Base-by-base conservation (phyloP, 2,113 vertebrate species). In the Ancistrus triradiatus region DNA sequence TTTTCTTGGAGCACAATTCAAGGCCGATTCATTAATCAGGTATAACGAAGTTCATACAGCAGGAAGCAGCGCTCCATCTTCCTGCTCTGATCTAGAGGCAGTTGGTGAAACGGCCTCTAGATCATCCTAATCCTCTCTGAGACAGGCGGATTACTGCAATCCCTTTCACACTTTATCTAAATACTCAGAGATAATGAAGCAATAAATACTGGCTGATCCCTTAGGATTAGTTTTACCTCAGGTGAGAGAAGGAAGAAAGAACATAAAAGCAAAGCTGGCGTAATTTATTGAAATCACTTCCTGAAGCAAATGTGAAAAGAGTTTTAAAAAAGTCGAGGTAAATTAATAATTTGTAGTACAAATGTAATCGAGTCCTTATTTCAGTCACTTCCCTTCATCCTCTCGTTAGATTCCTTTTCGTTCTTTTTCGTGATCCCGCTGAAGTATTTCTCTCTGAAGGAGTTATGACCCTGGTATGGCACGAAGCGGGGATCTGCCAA, bases 371-470 rank as follows among this genome's bases (percentile, higher is more conserved):
- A 53, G 61, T 1, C 3, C 2, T 31, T 22, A 4, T 8, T 37
- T 59, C 31, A 1, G 33, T 52, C 24, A 33, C 47, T 62, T 35
- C 31, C 28, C 38, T 62, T 19, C 33, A 7, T 17, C 60, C 85
- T 84, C 67, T 82, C 81, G 63, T 92, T 92, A 70, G 90, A 90
- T 40, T 87, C n/a, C n/a, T n/a, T 95, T 57, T 80, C 77, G 61
- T 85, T 83, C 77, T 89, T 92, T 82, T 99, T 98, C 66, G 90
- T 95, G 42, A 95, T 78, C 40, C 94, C 95, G 66, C 95, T 93
- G 81, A 99, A 99, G 77, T 98, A 99, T 76, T 97, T 99, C 76
- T 98, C 94, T 74, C 96, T 92, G 82, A 99, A 99, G 69, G 93
- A 91, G 72, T 98, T 96, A 86, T 96, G 95, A 72, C 93, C 92